Evolutionary conservation across 2,797 vertebrate species (phyloP).

Genomic region (Chelmon rostratus): DNA sequence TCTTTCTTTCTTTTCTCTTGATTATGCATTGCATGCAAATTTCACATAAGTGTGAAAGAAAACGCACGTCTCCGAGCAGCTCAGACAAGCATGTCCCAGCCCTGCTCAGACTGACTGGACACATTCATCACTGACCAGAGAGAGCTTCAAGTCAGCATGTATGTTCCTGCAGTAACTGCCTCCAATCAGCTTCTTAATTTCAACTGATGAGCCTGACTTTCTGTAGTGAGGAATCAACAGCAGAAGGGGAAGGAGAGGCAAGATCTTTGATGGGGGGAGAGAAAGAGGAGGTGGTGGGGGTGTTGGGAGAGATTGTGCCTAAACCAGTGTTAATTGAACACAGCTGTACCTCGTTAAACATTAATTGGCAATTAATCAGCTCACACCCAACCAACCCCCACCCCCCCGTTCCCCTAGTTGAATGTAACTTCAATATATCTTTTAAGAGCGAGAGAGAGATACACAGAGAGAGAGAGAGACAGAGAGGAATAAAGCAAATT

Average conservation of each 20-base stretch:
- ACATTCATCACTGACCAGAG: neutral
- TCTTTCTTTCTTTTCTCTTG: too few relatives aligned
- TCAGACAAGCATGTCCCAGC: neutral
- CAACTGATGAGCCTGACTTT: neutral
- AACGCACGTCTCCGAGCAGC: too few relatives aligned
- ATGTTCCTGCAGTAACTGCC: neutral
- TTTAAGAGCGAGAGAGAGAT: conserved; percentile 55
- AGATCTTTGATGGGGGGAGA: conserved; percentile 29
- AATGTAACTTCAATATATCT: conserved; percentile 75
- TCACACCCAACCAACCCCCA: conserved; percentile 18
- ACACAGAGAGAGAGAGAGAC: too few relatives aligned
- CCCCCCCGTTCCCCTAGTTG: conserved; percentile 53
- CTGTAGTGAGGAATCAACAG: conserved; percentile 31
- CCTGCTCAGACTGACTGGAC: too few relatives aligned
- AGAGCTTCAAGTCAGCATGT: neutral
- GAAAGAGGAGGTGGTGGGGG: neutral
- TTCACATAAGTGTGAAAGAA: too few relatives aligned
- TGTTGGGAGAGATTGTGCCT: conserved; percentile 50
- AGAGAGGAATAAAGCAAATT: conserved; percentile 64
- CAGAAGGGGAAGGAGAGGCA: conserved; percentile 23
- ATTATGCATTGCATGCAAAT: too few relatives aligned
- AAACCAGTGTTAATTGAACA: conserved; percentile 85
- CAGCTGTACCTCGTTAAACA: conserved; percentile 88
- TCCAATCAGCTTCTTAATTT: neutral
- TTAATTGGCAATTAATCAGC: conserved; percentile 89